A percentile compares a stretch with the other conserved stretches of the same genome.
phyloP scores from a whole-genome alignment of 2,888 invertebrate genomes.

The Sicus ferrugineus region DNA sequence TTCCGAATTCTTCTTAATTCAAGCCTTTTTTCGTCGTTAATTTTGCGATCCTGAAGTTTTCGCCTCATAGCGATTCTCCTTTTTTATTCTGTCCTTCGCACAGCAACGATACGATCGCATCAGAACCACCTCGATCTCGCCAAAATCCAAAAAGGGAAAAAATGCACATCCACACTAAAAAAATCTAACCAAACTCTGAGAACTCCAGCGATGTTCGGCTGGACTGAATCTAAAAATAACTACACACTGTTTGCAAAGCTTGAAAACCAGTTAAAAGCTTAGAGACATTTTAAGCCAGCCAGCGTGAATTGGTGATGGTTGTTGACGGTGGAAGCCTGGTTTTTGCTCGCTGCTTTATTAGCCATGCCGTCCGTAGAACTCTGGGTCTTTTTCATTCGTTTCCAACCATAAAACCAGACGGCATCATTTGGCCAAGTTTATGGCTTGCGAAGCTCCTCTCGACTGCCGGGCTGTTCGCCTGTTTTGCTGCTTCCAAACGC shows the following conservation, averaged over 20 bases:
- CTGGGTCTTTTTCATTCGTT: not conserved
- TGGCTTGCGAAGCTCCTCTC: not conserved
- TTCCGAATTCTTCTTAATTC: no score
- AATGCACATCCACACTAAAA: not conserved
- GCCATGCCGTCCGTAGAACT: not conserved
- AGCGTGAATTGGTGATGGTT: no score
- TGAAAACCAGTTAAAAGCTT: not conserved
- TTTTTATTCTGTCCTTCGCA: no score
- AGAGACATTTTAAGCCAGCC: not conserved
- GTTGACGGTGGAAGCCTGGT: not conserved
- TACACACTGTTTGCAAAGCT: no score
- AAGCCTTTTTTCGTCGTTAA: no score
- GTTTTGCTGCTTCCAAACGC: not conserved
- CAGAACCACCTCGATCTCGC: no score
- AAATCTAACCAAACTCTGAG: not conserved
- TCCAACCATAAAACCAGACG: not conserved
- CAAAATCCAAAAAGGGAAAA: not conserved
- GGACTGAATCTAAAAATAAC: not conserved
- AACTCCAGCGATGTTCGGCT: not conserved
- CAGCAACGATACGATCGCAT: no score
- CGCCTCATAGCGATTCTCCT: no score
- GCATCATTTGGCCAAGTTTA: not conserved
- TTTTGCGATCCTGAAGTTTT: not conserved
- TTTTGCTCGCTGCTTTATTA: not conserved
- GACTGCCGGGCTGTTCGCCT: not conserved